These are phyloP conservation scores for Meiosimyza decipiens DNA, from an alignment of 2,888 invertebrate genomes.

Conservation along the genomic window DNA sequence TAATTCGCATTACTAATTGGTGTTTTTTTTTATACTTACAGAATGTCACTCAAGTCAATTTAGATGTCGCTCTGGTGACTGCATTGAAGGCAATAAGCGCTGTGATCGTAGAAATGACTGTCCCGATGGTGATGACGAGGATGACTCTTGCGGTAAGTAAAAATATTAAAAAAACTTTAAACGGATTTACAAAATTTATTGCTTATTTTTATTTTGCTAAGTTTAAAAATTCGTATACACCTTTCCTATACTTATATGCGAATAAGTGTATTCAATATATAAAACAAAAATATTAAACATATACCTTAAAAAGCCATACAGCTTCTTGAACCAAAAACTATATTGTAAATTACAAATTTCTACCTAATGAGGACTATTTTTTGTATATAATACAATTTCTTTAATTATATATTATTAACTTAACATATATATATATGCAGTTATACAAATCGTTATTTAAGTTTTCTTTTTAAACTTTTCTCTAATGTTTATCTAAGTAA, in stretches of 20 bases:
- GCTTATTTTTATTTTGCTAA: neutral
- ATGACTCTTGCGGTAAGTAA: slow-evolving; percentile 64
- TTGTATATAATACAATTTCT: too few species aligned
- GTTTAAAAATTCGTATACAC: too few species aligned
- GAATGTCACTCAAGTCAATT: slow-evolving; percentile 71
- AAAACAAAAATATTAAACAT: neutral
- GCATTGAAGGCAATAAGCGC: slow-evolving; percentile 69
- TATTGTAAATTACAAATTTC: too few species aligned
- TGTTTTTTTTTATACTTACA: slow-evolving; percentile 55
- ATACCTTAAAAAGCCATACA: neutral
- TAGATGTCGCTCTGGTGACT: slow-evolving; percentile 72
- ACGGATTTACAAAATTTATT: neutral
- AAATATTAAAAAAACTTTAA: neutral
- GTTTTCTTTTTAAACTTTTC: too few species aligned
- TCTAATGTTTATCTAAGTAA: too few species aligned
- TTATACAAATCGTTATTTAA: too few species aligned
- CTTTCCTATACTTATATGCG: neutral
- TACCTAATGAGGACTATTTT: too few species aligned
- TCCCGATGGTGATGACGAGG: slow-evolving; percentile 73
- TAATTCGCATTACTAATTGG: neutral
- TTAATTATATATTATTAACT: too few species aligned
- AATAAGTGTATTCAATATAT: neutral
- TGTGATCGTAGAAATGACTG: slow-evolving; percentile 72
- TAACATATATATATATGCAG: too few species aligned
- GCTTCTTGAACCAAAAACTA: too few species aligned